phyloP scores from a whole-genome alignment of 2,113 vertebrate genomes.

The Turdus rufiventris region DNA sequence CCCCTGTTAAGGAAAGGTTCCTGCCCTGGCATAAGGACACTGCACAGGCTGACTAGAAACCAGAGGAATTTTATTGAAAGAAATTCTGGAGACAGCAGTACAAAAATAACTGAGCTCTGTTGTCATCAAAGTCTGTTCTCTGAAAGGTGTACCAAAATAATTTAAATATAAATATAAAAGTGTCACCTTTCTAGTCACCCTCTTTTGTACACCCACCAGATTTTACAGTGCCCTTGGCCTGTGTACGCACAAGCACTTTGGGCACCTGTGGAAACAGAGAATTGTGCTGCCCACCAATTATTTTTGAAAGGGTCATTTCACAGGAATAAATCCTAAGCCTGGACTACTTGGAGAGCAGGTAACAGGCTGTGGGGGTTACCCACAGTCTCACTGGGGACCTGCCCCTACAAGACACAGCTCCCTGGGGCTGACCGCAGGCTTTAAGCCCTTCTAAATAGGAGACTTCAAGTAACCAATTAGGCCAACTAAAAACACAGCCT shows the following conservation, averaged over 20 bases:
- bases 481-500: too few relatives aligned
- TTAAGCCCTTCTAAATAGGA: too few relatives aligned
- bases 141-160: slow-evolving; percentile 51
- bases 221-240: background rate
- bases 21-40: background rate
- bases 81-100: background rate
- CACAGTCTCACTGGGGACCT: too few relatives aligned
- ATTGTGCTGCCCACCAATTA: too few relatives aligned
- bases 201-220: background rate
- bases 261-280: too few relatives aligned
- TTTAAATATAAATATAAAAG: slow-evolving; percentile 32
- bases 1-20: background rate
- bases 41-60: background rate
- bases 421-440: too few relatives aligned
- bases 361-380: accelerated
- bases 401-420: too few relatives aligned
- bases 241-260: background rate
- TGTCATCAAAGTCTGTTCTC: background rate
- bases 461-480: too few relatives aligned
- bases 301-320: background rate
- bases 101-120: slow-evolving; percentile 56
- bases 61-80: slow-evolving; percentile 63
- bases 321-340: background rate
- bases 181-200: background rate
- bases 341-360: background rate